Percentiles rank a stretch among this genome's conserved stretches.
phyloP scores from a whole-genome alignment of 2,113 vertebrate species.

The Phaethon lepturus region DNA sequence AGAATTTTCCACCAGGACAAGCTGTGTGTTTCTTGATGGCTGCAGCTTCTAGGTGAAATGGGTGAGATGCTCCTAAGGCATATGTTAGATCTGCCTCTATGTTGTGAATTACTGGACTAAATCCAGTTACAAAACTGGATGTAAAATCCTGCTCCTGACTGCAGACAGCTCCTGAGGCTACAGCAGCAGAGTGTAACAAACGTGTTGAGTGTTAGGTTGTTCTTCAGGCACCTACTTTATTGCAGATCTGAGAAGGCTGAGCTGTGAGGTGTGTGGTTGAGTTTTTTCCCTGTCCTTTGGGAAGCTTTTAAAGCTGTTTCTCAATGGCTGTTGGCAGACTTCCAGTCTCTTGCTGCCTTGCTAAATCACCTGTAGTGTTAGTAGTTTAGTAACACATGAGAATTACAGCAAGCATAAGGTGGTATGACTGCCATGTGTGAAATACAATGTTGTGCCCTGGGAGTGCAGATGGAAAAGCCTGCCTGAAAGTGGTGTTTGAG shows the following conservation, averaged over 20 bases:
- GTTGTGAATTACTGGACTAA: neutral
- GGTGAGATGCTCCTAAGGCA: neutral
- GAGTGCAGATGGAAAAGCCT: neutral
- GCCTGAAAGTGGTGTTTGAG: neutral
- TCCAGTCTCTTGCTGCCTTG: conserved; percentile 33
- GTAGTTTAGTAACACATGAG: conserved; percentile 19
- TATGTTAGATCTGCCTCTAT: neutral
- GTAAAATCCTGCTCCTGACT: neutral
- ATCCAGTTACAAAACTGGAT: neutral
- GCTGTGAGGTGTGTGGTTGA: neutral
- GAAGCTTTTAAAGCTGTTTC: conserved; percentile 49
- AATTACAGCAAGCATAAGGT: neutral
- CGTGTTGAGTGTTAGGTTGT: neutral
- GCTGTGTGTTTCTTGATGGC: neutral
- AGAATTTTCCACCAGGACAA: neutral
- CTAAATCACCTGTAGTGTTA: conserved; percentile 47
- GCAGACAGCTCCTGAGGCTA: neutral
- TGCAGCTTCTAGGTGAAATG: neutral
- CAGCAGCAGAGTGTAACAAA: neutral
- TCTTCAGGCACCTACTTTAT: neutral
- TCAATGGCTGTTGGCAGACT: conserved; percentile 51
- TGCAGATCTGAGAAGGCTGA: neutral
- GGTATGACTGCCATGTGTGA: neutral
- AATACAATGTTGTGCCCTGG: neutral
- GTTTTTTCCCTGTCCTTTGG: neutral